Percentiles rank a stretch among this genome's conserved stretches.
These are phyloP conservation scores for Metridium senile DNA, from an alignment of 92 coral and sea anemone species.

Conservation along the genomic window DNA sequence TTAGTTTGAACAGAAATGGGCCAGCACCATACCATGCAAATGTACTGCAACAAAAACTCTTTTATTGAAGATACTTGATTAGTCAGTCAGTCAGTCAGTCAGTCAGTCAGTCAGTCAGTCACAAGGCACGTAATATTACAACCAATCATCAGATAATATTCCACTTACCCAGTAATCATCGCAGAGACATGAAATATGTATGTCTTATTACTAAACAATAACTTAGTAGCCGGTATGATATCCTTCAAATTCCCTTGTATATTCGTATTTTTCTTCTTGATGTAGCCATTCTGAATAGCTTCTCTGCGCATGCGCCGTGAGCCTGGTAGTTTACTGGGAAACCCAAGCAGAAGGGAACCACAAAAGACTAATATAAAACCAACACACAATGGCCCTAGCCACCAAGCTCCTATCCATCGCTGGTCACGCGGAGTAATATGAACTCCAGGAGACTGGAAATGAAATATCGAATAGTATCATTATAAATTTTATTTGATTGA, in stretches of 20 bases:
- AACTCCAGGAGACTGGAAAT: conserved; percentile 74
- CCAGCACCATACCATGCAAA: conserved; percentile 45
- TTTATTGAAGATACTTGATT: too few relatives aligned
- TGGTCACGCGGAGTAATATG: conserved; percentile 74
- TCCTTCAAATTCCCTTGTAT: conserved; percentile 23
- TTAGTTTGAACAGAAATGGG: conserved; percentile 38
- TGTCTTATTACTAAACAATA: conserved; percentile 28
- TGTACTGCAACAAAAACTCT: conserved; percentile 16
- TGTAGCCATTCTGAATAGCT: conserved; percentile 31
- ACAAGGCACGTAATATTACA: background rate
- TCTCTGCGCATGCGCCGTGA: conserved; percentile 42
- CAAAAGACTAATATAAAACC: conserved; percentile 46
- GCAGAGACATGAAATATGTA: conserved; percentile 39
- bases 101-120: background rate
- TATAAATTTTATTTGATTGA: too few relatives aligned
- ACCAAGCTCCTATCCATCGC: conserved; percentile 98
- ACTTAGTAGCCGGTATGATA: conserved; percentile 31
- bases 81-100: background rate
- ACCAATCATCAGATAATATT: background rate
- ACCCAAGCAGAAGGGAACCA: conserved; percentile 76
- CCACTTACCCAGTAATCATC: conserved; percentile 33
- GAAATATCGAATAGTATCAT: background rate
- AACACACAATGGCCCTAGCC: conserved; percentile 84
- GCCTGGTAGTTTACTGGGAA: conserved; percentile 89
- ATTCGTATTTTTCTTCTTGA: conserved; percentile 17